Conservation (phyloP, 2,797 vertebrate genomes). For the Peromyscus aztecus region DNA sequence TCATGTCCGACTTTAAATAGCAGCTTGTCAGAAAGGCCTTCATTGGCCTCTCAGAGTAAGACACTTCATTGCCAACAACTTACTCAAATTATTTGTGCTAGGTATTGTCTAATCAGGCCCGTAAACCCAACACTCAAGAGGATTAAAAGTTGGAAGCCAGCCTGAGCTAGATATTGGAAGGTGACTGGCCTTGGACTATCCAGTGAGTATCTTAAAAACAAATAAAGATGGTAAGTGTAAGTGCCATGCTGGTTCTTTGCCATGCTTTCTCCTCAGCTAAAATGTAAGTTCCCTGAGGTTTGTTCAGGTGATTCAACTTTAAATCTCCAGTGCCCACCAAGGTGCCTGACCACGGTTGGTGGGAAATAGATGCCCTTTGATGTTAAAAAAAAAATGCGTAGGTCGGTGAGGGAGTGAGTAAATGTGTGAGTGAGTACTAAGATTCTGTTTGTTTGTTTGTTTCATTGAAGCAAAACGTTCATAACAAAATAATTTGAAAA, state of each 20-base stretch:
- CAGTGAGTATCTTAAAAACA: neutral
- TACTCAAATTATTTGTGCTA: neutral
- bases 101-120: neutral
- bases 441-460: neutral
- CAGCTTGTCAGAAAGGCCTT: conserved; percentile 7
- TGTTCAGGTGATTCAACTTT: neutral
- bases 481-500: neutral
- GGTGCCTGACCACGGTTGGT: neutral
- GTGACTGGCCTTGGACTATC: neutral
- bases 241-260: neutral
- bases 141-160: neutral
- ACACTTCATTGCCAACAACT: neutral
- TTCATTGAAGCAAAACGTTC: neutral
- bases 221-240: neutral
- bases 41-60: neutral
- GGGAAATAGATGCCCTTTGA: neutral
- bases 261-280: neutral
- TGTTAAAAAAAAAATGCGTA: neutral
- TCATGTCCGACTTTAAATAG: neutral
- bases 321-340: too few species aligned
- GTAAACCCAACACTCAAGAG: neutral
- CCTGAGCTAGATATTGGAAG: neutral
- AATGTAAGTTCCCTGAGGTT: neutral
- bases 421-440: neutral
- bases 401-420: neutral